Conservation (phyloP, 37 sponge, comb jelly and placozoan species). For the Ephydatia muelleri region DNA sequence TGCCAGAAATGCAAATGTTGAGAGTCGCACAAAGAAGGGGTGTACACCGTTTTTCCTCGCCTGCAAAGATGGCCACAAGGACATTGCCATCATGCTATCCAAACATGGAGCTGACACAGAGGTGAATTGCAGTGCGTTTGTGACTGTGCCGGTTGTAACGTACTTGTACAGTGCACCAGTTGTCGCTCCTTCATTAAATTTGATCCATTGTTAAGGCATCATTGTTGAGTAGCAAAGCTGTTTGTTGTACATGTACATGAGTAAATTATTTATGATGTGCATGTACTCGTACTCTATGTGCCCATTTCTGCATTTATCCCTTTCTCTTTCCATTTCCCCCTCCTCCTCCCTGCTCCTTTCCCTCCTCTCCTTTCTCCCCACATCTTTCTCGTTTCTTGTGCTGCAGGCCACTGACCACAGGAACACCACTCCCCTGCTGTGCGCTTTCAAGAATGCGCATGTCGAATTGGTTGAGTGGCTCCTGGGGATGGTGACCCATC, state of each 20-base stretch:
- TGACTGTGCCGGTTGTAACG: too few species aligned
- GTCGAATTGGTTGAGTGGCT: conserved; percentile 97
- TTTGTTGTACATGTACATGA: conserved; percentile 18
- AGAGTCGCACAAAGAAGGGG: conserved; percentile 96
- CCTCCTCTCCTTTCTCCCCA: conserved; percentile 4
- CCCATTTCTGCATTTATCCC: neutral
- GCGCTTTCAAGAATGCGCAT: conserved; percentile 91
- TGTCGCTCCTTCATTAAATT: too few species aligned
- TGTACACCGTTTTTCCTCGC: conserved; percentile 96
- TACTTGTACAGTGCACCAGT: too few species aligned
- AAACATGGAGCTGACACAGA: conserved; percentile 81
- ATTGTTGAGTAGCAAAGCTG: too few species aligned
- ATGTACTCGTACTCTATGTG: neutral
- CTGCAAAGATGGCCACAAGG: conserved; percentile 87
- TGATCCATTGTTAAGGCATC: too few species aligned
- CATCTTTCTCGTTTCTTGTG: neutral
- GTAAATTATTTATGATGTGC: neutral
- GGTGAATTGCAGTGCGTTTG: conserved; percentile 12
- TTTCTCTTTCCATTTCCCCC: neutral
- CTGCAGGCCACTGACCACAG: conserved; percentile 81
- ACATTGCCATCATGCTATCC: conserved; percentile 74
- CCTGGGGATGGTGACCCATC: conserved; percentile 82
- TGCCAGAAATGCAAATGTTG: conserved; percentile 79
- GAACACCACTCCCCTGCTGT: conserved; percentile 82
- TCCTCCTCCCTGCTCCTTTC: neutral